phyloP scores from a whole-genome alignment of 2,888 invertebrate species.

The Sturmia bella region DNA sequence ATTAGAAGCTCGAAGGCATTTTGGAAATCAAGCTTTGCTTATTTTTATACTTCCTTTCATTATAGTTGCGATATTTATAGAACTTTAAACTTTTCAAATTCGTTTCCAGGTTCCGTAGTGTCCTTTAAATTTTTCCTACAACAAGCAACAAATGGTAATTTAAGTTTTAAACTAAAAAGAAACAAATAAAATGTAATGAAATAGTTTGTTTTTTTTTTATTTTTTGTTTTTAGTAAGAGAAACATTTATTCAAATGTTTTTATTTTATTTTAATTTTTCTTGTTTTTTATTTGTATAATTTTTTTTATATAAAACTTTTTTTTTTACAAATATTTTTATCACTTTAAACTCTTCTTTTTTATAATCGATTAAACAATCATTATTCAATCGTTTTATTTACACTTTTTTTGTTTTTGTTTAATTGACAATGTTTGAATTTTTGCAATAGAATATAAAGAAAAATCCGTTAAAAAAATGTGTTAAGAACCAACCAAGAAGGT shows the following conservation, averaged over 20 bases:
- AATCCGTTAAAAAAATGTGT: slow-evolving; percentile 59
- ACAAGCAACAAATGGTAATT: slow-evolving; percentile 20
- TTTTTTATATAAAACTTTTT: slow-evolving; percentile 11
- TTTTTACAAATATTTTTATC: slow-evolving; percentile 52
- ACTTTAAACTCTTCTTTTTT: slow-evolving; percentile 53
- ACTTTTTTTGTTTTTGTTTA: slow-evolving; percentile 36
- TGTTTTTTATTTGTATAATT: slow-evolving; percentile 45
- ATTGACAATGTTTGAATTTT: slow-evolving; percentile 47
- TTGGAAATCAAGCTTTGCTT: too few relatives aligned
- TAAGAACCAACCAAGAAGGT: slow-evolving; percentile 37
- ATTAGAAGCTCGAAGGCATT: too few relatives aligned
- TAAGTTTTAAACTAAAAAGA: slow-evolving; percentile 22
- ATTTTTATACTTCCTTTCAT: too few relatives aligned
- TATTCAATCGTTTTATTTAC: slow-evolving; percentile 51
- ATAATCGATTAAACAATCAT: slow-evolving; percentile 62
- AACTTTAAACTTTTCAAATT: too few relatives aligned
- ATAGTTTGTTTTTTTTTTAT: slow-evolving; percentile 60
- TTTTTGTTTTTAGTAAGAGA: slow-evolving; percentile 12
- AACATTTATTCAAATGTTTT: slow-evolving; percentile 38
- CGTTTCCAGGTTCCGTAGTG: background rate
- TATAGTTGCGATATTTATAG: too few relatives aligned
- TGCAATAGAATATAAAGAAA: slow-evolving; percentile 65
- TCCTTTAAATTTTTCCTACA: slow-evolving; percentile 9
- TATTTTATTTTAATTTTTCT: slow-evolving; percentile 50
- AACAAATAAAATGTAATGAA: slow-evolving; percentile 42